Evolutionary conservation across 2,113 vertebrate genomes (phyloP).

Genomic region (Plectropomus leopardus): DNA sequence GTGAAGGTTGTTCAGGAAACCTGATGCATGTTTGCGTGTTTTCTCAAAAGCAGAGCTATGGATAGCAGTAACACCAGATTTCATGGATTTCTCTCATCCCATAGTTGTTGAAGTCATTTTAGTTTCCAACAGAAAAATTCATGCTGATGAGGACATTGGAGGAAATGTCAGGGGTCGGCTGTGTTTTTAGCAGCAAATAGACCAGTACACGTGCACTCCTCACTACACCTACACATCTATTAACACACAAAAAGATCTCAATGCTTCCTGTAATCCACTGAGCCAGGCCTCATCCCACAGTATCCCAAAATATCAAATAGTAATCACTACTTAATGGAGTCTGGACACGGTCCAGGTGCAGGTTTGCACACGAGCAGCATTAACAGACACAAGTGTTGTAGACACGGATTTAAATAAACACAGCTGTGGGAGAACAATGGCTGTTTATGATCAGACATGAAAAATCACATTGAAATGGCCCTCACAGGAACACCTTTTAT

Average conservation of each 20-base stretch:
- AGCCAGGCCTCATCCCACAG: slow-evolving; percentile 16
- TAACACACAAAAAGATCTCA: not conserved
- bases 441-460: slow-evolving; percentile 62
- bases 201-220: not conserved
- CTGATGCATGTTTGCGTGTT: not conserved
- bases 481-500: slow-evolving; percentile 65
- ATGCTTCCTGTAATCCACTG: not conserved
- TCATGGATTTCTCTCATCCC: not conserved
- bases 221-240: not conserved
- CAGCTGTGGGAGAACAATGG: slow-evolving; percentile 68
- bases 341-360: slow-evolving; percentile 17
- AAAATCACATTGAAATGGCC: slow-evolving; percentile 39
- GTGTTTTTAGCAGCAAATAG: not conserved
- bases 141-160: not conserved
- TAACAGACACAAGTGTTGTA: slow-evolving; percentile 36
- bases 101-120: no score
- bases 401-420: slow-evolving; percentile 59
- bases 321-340: slow-evolving; percentile 16
- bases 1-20: not conserved
- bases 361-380: slow-evolving; percentile 36
- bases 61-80: not conserved
- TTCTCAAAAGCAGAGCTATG: not conserved
- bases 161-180: not conserved
- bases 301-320: slow-evolving; percentile 27
- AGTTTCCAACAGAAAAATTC: no score